A percentile compares a stretch with the other conserved stretches of the same genome.
These are phyloP conservation scores for Synaphobranchus kaupii DNA, from an alignment of 2,797 vertebrate genomes.

Conservation along the genomic window DNA sequence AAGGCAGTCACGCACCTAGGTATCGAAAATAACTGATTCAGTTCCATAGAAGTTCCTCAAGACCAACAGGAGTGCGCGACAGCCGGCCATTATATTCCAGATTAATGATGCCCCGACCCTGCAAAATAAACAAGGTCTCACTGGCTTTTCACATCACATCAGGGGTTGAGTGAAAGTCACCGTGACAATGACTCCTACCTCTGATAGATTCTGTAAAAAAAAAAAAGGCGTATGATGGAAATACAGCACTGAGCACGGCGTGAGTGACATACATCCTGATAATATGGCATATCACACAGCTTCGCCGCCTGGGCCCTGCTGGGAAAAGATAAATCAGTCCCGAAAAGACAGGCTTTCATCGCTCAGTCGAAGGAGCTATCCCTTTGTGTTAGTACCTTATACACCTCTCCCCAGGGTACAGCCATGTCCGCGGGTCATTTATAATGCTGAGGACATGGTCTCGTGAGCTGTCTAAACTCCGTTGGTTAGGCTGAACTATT, in stretches of 20 bases:
- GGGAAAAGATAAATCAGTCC: background rate
- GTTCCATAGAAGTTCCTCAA: background rate
- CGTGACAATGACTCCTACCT: background rate
- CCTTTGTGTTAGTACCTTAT: background rate
- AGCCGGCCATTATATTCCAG: background rate
- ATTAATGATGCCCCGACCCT: background rate
- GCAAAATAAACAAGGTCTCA: background rate
- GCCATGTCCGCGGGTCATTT: background rate
- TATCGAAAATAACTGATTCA: no score
- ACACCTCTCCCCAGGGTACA: background rate
- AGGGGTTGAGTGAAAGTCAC: background rate
- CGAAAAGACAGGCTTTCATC: background rate
- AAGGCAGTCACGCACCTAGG: no score
- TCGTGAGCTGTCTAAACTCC: background rate
- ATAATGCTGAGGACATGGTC: background rate
- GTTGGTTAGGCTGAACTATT: background rate
- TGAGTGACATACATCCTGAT: slow-evolving; percentile 6
- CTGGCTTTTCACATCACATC: background rate
- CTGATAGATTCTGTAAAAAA: background rate
- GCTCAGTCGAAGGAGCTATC: background rate
- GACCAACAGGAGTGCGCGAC: background rate
- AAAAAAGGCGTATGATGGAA: background rate
- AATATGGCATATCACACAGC: background rate
- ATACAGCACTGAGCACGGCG: background rate
- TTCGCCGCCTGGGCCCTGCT: background rate